Percentiles rank a stretch among this genome's conserved stretches.
Evolutionary conservation across 2,888 invertebrate genomes (phyloP).

Genomic region (Netelia fuscicornis): DNA sequence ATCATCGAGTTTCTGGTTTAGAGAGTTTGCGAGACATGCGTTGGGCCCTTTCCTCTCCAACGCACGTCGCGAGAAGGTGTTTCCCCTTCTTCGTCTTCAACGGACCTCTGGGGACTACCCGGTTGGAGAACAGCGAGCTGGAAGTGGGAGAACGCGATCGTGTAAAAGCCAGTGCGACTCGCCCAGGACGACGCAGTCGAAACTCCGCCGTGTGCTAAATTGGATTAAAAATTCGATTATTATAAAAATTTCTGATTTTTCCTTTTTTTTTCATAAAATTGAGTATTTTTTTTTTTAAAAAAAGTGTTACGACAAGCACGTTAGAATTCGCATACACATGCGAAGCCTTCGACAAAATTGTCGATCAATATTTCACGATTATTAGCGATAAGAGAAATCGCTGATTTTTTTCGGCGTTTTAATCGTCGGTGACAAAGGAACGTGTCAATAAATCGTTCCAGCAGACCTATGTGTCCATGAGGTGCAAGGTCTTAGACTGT

Average conservation of each 20-base stretch:
- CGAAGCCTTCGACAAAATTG: constrained; percentile 15
- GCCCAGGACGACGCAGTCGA: constrained; percentile 76
- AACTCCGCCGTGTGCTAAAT: constrained; percentile 57
- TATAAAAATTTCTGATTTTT: too few relatives aligned
- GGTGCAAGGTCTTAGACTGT: constrained; percentile 83
- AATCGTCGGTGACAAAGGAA: constrained; percentile 42
- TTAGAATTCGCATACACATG: background rate
- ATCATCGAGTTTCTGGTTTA: constrained; percentile 24
- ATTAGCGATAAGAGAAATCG: background rate
- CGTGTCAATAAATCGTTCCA: constrained; percentile 61
- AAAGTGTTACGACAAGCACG: too few relatives aligned
- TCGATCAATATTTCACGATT: background rate
- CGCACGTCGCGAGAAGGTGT: constrained; percentile 6
- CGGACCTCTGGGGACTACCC: background rate
- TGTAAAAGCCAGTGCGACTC: constrained; percentile 77
- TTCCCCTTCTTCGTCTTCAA: constrained; percentile 11
- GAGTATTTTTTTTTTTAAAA: too few relatives aligned
- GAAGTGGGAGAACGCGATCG: constrained; percentile 62
- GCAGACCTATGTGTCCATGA: constrained; percentile 83
- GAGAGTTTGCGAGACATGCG: constrained; percentile 44
- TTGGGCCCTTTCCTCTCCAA: constrained; percentile 26
- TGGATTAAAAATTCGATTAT: constrained; percentile 57
- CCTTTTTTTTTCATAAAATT: too few relatives aligned
- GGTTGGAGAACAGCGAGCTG: constrained; percentile 40
- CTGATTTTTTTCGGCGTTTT: background rate